Percentiles rank a stretch among this genome's conserved stretches.
Conservation (phyloP, 2,113 vertebrate species). For the Phrynocephalus versicolor region DNA sequence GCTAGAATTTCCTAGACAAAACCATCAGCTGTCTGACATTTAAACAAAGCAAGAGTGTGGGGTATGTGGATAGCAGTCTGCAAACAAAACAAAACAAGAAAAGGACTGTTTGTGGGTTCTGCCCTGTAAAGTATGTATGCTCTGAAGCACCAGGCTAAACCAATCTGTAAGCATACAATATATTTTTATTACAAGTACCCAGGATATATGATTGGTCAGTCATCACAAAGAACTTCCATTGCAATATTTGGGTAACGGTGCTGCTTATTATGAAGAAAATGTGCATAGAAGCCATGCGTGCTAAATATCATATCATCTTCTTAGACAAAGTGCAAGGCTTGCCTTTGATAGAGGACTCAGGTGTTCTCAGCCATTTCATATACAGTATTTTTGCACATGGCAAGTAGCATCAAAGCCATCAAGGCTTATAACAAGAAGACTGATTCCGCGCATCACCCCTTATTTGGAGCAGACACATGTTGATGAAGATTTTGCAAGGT, state of each 20-base stretch:
- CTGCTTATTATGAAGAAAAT: neutral
- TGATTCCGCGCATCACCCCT: neutral
- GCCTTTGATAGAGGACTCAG: neutral
- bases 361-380: neutral
- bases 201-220: neutral
- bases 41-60: slow-evolving; percentile 38
- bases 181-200: slow-evolving; percentile 9
- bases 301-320: slow-evolving; percentile 4
- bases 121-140: slow-evolving; percentile 2
- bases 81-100: too few relatives aligned
- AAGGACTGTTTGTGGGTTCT: accelerated
- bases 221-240: neutral
- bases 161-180: neutral
- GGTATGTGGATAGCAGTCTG: neutral
- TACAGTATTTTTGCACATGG: neutral
- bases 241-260: neutral
- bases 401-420: neutral
- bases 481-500: neutral
- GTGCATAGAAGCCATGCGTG: neutral
- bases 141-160: neutral
- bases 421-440: neutral
- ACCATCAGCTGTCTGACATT: slow-evolving; percentile 18
- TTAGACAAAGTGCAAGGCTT: neutral
- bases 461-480: neutral
- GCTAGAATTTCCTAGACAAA: slow-evolving; percentile 17